Base-by-base conservation (phyloP, 2,888 invertebrate genomes). In the Lithophane ornitopus region DNA sequence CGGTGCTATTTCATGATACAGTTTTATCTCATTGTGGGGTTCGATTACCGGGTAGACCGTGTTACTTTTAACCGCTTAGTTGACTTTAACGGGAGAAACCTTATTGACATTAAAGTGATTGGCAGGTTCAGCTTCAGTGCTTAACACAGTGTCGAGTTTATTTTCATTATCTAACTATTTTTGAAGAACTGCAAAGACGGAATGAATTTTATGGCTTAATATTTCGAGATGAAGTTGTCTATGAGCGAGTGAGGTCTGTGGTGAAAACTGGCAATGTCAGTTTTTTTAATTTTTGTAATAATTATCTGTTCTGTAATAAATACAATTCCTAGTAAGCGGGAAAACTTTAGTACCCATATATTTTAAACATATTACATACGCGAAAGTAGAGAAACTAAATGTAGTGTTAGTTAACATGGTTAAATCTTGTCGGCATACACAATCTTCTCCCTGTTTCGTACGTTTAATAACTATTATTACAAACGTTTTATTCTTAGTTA, bases 1-100 rank as follows among this genome's bases (percentile, higher is more conserved):
- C 88, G 89, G 88, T 89, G 89, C 92, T 93, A 92, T 92, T 92
- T 91, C 89, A 88, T 89, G 91, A 90, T 92, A 92, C 90, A 88
- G 90, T 89, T 90, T 91, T 87, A 89, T 88, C 85, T 81, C 84
- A 81, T 74, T 88, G 85, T 82, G 87, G 74, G 77, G 82, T 88
- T 88, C 82, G 88, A 87, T 88, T 88, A 88, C 87, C 58, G 84
- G 84, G 66, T 78, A 82, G 70, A 78, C 82, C 78, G 80, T 88
- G 81, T 88, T 82, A 87, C 88, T 87, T 87, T 86, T 85, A 85
- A 87, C 81, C 78, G 82, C 79, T 82, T 81, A 79, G 76, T 81
- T 78, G 71, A 78, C 77, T 81, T 85, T 80, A 82, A 82, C 84
- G 80, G 75, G 76, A 74, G 78, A 82, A 77, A 73, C 68, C 44